Evolutionary conservation across 2,113 vertebrate genomes (phyloP).

Genomic region (Sprattus sprattus): DNA sequence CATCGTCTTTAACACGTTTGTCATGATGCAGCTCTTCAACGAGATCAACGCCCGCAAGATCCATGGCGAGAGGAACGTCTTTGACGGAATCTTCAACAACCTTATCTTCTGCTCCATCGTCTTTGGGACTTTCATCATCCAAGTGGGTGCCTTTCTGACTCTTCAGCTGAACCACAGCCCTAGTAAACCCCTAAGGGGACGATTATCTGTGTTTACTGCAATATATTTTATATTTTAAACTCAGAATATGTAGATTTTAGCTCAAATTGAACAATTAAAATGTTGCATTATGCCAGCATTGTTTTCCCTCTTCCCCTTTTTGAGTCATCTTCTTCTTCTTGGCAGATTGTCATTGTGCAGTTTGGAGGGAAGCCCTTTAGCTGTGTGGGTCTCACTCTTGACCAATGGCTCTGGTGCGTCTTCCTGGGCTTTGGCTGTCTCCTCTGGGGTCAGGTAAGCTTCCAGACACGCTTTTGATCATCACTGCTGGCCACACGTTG

Average conservation of each 20-base stretch:
- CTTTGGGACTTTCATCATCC: conserved; percentile 92
- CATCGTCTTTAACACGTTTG: conserved; percentile 97
- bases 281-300: conserved; percentile 10
- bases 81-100: conserved; percentile 98
- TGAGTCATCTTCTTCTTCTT: conserved; percentile 20
- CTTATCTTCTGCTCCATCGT: conserved; percentile 96
- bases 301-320: neutral
- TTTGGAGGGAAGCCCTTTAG: conserved; percentile 98
- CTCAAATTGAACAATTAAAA: neutral
- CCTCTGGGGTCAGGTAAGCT: conserved; percentile 96
- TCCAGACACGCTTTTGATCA: neutral
- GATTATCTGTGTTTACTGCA: no score
- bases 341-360: conserved; percentile 93
- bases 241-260: neutral
- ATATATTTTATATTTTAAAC: no score
- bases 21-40: conserved; percentile 99
- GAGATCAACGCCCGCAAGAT: conserved; percentile 99
- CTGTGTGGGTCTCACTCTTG: conserved; percentile 86
- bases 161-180: neutral
- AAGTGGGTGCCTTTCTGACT: conserved; percentile 71
- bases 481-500: neutral
- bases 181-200: no score
- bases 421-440: conserved; percentile 95
- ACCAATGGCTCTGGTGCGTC: conserved; percentile 98
- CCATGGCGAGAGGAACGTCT: conserved; percentile 97